phyloP scores from a whole-genome alignment of 2,113 vertebrate genomes.

The Nothoprocta pentlandii region DNA sequence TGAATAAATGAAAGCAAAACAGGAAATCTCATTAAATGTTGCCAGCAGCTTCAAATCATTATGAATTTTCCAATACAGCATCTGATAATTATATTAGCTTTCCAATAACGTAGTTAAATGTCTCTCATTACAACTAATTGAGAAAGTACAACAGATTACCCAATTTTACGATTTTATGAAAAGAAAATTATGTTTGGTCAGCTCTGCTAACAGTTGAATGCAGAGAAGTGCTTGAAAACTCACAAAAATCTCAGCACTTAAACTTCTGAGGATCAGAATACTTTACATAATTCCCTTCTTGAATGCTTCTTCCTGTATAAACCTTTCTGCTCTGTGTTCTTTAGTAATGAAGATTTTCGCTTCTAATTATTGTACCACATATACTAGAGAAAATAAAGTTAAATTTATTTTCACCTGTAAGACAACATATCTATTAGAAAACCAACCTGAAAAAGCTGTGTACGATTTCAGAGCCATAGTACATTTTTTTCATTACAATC shows the following conservation, averaged over 20 bases:
- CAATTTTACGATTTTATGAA: not conserved
- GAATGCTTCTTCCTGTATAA: not conserved
- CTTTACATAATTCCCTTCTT: not conserved
- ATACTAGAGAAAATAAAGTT: not conserved
- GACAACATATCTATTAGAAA: not conserved
- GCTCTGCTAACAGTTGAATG: not conserved
- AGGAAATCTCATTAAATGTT: constrained; percentile 71
- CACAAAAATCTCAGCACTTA: not conserved
- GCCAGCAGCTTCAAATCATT: constrained; percentile 55
- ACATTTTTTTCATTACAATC: not conserved
- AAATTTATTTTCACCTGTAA: not conserved
- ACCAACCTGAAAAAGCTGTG: not conserved
- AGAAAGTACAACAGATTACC: constrained; percentile 43
- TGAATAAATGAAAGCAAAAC: constrained; percentile 61
- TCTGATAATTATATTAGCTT: constrained; percentile 62
- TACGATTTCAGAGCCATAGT: not conserved
- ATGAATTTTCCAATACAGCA: constrained; percentile 51
- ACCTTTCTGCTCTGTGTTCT: not conserved
- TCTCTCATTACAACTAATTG: constrained; percentile 56
- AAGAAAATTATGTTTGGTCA: constrained; percentile 7
- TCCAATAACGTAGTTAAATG: constrained; percentile 64
- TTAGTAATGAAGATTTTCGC: not conserved
- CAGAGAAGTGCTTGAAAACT: not conserved
- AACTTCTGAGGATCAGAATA: not conserved
- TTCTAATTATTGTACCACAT: not conserved